A percentile compares a stretch with the other conserved stretches of the same genome.
These are phyloP conservation scores for Ascidia mentula DNA, from an alignment of 23 tunicate genomes.

Conservation along the genomic window DNA sequence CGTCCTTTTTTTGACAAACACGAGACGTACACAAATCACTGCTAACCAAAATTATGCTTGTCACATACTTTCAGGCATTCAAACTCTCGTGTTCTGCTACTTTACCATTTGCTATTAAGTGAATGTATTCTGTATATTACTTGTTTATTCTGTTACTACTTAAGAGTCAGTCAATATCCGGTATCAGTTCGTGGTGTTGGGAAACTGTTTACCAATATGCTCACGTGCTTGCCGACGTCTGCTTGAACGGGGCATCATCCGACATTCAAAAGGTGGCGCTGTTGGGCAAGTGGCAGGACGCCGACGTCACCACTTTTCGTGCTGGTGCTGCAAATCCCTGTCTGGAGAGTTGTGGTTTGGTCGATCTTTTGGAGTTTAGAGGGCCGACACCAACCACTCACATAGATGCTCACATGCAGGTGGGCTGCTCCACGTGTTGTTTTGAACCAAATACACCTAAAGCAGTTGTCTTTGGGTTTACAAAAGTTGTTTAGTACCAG, in stretches of 20 bases:
- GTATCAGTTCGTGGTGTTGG: conserved; percentile 76
- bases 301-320: conserved; percentile 87
- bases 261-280: conserved; percentile 72
- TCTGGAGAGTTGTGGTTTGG: conserved; percentile 79
- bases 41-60: too few species aligned
- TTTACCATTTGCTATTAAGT: too few species aligned
- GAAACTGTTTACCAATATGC: conserved; percentile 64
- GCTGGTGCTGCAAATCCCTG: conserved; percentile 85
- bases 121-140: too few species aligned
- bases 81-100: too few species aligned
- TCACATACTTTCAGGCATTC: too few species aligned
- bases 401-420: conserved; percentile 19
- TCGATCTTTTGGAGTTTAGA: conserved; percentile 78
- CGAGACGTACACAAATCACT: too few species aligned
- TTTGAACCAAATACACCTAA: too few species aligned
- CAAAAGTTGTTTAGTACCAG: too few species aligned
- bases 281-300: conserved; percentile 92
- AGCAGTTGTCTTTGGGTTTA: too few species aligned
- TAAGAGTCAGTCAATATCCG: conserved; percentile 4
- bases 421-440: too few species aligned
- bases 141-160: neutral
- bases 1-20: too few species aligned
- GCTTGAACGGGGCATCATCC: conserved; percentile 42
- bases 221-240: conserved; percentile 67
- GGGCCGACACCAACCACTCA: conserved; percentile 16